phyloP scores from a whole-genome alignment of 2,888 invertebrate species.

The Rhingia campestris region DNA sequence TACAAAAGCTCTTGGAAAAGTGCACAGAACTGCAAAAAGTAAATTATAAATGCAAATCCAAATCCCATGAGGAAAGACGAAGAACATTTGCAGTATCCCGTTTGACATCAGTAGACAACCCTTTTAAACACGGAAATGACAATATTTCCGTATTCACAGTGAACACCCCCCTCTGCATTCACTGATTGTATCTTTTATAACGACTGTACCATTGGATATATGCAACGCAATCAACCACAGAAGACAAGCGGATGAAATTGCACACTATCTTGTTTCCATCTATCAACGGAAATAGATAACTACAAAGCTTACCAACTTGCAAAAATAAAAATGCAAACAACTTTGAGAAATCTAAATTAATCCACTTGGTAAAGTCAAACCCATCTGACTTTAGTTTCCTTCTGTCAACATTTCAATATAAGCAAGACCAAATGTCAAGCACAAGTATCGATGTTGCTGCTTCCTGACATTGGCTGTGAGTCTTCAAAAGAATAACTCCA shows the following conservation, averaged over 20 bases:
- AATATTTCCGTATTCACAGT: constrained; percentile 27
- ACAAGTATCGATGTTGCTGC: constrained; percentile 13
- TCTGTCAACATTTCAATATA: constrained; percentile 49
- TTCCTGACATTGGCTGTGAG: not conserved
- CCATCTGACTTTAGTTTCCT: constrained; percentile 20
- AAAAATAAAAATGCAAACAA: constrained; percentile 44
- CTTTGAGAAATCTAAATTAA: constrained; percentile 37
- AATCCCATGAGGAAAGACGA: not conserved
- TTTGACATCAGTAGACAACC: constrained; percentile 37
- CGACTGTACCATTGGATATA: not conserved
- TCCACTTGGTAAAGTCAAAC: constrained; percentile 13
- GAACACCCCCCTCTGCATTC: constrained; percentile 5
- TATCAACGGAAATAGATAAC: not conserved
- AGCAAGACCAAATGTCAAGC: constrained; percentile 57
- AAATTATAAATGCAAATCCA: not conserved
- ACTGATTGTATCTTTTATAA: constrained; percentile 20
- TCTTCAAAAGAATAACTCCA: constrained; percentile 23
- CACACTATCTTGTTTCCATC: constrained; percentile 7
- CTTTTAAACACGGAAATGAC: constrained; percentile 31
- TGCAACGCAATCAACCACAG: constrained; percentile 23
- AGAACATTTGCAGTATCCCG: not conserved
- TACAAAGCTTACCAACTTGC: not conserved
- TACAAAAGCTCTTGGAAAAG: too few species aligned
- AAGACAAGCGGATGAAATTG: constrained; percentile 8
- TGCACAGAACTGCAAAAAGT: not conserved